Conservation (phyloP, 2,888 invertebrate genomes). For the Caenorhabditis drosophilae region DNA sequence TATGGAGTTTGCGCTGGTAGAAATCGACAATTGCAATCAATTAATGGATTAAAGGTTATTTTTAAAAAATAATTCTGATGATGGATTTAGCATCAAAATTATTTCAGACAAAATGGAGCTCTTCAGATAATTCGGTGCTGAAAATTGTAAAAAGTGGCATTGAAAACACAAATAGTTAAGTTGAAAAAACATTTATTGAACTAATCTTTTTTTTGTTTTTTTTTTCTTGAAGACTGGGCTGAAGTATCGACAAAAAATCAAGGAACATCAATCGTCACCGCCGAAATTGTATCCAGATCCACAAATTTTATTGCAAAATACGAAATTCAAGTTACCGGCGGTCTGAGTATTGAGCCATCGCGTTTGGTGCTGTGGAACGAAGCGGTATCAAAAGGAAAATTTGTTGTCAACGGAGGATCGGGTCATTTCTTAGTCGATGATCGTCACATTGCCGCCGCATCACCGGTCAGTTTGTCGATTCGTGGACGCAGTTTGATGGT, state of each 20-base stretch:
- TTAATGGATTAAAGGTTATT: too few species aligned
- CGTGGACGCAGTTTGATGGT: constrained; percentile 22
- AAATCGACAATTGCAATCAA: constrained; percentile 30
- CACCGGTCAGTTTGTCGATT: constrained; percentile 11
- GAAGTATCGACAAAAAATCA: constrained; percentile 11
- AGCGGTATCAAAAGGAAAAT: constrained; percentile 32
- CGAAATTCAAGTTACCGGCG: constrained; percentile 40
- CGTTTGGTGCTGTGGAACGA: constrained; percentile 57
- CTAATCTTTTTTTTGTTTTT: too few species aligned
- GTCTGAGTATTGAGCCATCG: constrained; percentile 17
- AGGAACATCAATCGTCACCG: too few species aligned
- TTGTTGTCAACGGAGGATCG: constrained; percentile 56
- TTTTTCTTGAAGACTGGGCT: neutral
- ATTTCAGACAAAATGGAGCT: constrained; percentile 26
- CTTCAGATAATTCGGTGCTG: constrained; percentile 12
- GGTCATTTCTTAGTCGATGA: constrained; percentile 57
- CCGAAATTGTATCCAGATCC: constrained; percentile 17
- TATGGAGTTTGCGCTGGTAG: constrained; percentile 37
- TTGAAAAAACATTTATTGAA: too few species aligned
- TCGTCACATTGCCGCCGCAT: constrained; percentile 1
- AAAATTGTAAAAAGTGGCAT: constrained; percentile 11
- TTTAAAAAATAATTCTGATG: too few species aligned
- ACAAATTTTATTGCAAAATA: constrained; percentile 28
- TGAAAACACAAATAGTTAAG: too few species aligned
- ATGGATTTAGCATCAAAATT: too few species aligned